Percentiles rank a stretch among this genome's conserved stretches.
Conservation (phyloP, 1,140 invertebrate genomes). For the Teleogryllus occipitalis region DNA sequence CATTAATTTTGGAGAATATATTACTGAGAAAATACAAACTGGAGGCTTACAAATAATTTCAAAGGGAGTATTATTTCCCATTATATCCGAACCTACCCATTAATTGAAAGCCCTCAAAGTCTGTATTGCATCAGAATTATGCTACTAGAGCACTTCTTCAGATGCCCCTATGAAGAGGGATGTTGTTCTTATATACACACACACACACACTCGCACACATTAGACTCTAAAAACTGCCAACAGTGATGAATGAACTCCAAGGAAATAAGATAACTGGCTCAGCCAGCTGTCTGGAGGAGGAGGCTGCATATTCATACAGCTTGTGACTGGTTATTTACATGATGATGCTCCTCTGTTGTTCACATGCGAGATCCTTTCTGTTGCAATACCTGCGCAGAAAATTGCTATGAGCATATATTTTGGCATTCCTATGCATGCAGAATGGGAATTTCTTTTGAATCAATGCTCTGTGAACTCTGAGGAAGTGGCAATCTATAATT, state of each 20-base stretch:
- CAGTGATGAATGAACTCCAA: neutral
- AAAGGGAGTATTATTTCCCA: neutral
- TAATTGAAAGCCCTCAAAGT: neutral
- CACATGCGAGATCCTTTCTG: conserved; percentile 87
- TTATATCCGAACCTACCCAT: neutral
- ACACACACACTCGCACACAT: neutral
- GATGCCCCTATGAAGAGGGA: neutral
- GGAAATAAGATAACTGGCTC: neutral
- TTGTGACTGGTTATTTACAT: neutral
- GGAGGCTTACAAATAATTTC: too few species aligned
- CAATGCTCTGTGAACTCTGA: too few species aligned
- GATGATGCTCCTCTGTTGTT: conserved; percentile 23
- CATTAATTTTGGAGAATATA: too few species aligned
- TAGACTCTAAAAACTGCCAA: neutral
- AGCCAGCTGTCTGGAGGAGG: neutral
- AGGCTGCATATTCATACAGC: neutral
- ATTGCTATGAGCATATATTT: too few species aligned
- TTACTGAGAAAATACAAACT: too few species aligned
- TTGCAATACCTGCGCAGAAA: conserved; percentile 48
- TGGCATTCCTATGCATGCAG: too few species aligned
- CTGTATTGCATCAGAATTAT: neutral
- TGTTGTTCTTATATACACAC: too few species aligned
- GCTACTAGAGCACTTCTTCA: neutral
- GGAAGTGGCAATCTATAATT: too few species aligned
- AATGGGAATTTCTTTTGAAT: too few species aligned